Conservation (phyloP, 2,888 invertebrate species). For the Eristalis tenax region DNA sequence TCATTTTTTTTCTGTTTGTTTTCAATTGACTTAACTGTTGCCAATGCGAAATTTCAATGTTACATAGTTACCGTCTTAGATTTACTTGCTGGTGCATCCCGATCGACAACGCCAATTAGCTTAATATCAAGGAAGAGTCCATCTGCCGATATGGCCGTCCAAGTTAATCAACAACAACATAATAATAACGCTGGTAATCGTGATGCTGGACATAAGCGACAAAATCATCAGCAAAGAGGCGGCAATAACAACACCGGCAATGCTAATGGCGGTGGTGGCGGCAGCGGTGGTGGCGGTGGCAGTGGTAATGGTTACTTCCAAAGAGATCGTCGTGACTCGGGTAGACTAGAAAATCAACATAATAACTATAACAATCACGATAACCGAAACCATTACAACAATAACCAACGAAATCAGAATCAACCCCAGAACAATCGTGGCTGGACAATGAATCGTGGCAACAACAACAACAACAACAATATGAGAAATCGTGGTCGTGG, state of each 20-base stretch:
- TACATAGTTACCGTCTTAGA: constrained; percentile 81
- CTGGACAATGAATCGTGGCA: constrained; percentile 80
- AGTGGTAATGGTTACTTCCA: constrained; percentile 76
- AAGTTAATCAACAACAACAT: constrained; percentile 82
- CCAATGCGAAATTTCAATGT: constrained; percentile 57
- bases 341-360: constrained; percentile 77
- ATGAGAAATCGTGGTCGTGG: constrained; percentile 80
- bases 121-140: constrained; percentile 90
- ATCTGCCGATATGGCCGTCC: constrained; percentile 92
- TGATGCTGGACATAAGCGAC: constrained; percentile 78
- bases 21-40: constrained; percentile 12
- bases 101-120: constrained; percentile 91
- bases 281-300: constrained; percentile 73
- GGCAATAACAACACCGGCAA: constrained; percentile 38
- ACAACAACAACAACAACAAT: constrained; percentile 78
- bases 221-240: constrained; percentile 74
- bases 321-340: constrained; percentile 80
- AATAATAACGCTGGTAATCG: constrained; percentile 79
- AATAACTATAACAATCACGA: constrained; percentile 77
- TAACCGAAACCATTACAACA: constrained; percentile 76
- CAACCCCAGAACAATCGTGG: constrained; percentile 78
- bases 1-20: no score
- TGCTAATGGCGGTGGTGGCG: constrained; percentile 71
- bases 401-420: constrained; percentile 78
- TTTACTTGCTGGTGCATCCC: constrained; percentile 84